Conservation (phyloP, 2,113 vertebrate genomes). For the Nyctibius bracteatus region DNA sequence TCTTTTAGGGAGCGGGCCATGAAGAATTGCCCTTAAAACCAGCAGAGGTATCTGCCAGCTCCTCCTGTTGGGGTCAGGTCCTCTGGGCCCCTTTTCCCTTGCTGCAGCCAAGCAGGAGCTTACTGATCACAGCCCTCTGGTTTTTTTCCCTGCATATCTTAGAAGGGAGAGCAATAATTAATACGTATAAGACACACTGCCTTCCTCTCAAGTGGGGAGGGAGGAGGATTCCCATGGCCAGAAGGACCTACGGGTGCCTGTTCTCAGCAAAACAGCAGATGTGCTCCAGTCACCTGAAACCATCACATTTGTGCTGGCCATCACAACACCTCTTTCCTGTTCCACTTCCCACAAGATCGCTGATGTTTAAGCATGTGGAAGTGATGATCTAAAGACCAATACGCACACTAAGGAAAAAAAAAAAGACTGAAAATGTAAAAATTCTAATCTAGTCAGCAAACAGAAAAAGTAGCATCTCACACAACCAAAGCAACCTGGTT, state of each 20-base stretch:
- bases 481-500: not conserved
- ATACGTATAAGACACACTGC: rapidly evolving
- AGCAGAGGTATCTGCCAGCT: not conserved
- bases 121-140: not conserved
- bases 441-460: not conserved
- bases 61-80: not conserved
- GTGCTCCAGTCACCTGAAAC: not conserved
- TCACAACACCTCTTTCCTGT: not conserved
- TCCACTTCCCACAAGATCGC: not conserved
- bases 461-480: not conserved
- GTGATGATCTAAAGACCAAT: not conserved
- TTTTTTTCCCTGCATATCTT: not conserved
- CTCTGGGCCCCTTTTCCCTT: not conserved
- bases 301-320: not conserved
- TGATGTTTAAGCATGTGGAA: not conserved
- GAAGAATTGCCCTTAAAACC: not conserved
- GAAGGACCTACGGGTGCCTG: not conserved
- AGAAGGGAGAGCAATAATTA: not conserved
- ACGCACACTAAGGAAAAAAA: not conserved
- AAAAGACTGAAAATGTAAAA: not conserved
- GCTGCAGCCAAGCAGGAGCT: not conserved
- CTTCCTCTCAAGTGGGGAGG: not conserved
- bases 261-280: not conserved
- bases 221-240: not conserved
- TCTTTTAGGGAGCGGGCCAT: not conserved